Base-by-base conservation (phyloP, 2,888 invertebrate genomes). In the Trachelus troglodyta region DNA sequence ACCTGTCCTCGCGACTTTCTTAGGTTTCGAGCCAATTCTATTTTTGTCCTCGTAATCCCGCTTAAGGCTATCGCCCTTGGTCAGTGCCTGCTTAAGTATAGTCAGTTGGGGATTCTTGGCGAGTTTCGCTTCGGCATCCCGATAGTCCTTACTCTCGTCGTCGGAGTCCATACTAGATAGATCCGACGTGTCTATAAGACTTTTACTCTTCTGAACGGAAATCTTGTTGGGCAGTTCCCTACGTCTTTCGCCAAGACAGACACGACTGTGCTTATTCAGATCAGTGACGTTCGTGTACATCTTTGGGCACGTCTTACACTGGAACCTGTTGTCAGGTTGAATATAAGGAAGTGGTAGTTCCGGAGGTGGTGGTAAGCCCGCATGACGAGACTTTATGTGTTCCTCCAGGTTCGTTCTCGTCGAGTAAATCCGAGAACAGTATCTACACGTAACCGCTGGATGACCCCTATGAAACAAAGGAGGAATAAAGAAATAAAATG, bases 91-190 rank as follows among this genome's bases (percentile, higher is more conserved):
- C 76, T 91, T 91, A 33, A 91, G 85, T 77, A 91, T 91, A 15
- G 91, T 91, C 30, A 91, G 82, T 71, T 91, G 91, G 3, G 91
- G 91, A 86, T 91, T 91, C 75, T 92, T 92, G 0, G 91, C 91
- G 56, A 90, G 84, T 83, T 92, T 92, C n/a, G 92, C 91, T 83
- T 93, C 92, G 15, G 93, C 93, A 77, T 86, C 90, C 78, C 85
- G 87, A 69, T 89, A 90, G 81, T 90, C 90, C 79, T 88, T 90
- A 35, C 85, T 85, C 33, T 91, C 91, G 9, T 90, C 88, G 33
- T 91, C 90, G 1, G 90, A 89, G 31, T 90, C 91, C 4, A 85
- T 80, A 77, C 89, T 90, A 1, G 91, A 91, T 37, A 87, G 80
- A 74, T 90, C 91, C 1, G 90, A 90, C 15, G 84, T 86, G 34